A percentile compares a stretch with the other conserved stretches of the same genome.
Conservation (phyloP, 92 coral and sea anemone species). For the Montipora capitata region DNA sequence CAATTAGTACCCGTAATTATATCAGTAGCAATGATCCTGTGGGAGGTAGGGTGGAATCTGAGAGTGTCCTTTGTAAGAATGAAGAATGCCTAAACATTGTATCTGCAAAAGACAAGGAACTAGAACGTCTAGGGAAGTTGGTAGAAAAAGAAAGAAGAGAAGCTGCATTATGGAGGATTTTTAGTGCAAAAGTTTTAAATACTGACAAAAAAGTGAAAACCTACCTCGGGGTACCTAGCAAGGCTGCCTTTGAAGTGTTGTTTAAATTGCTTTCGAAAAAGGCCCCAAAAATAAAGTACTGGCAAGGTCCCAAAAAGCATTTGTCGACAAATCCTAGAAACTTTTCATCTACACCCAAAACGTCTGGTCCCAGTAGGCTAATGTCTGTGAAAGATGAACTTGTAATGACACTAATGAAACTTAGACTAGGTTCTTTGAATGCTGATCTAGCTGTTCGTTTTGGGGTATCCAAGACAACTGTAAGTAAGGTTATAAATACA, state of each 20-base stretch:
- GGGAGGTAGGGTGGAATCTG: slow-evolving; percentile 24
- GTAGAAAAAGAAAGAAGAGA: slow-evolving; percentile 42
- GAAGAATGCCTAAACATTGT: slow-evolving; percentile 35
- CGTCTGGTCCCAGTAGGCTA: slow-evolving; percentile 44
- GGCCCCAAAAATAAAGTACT: slow-evolving; percentile 51
- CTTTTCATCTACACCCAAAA: slow-evolving; percentile 42
- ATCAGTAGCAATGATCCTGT: slow-evolving; percentile 11
- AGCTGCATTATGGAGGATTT: slow-evolving; percentile 43
- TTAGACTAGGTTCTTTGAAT: slow-evolving; percentile 63
- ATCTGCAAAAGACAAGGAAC: slow-evolving; percentile 46
- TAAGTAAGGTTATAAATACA: slow-evolving; percentile 62
- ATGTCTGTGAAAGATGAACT: slow-evolving; percentile 49
- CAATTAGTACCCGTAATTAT: neutral
- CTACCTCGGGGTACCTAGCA: slow-evolving; percentile 60
- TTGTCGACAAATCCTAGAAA: slow-evolving; percentile 32
- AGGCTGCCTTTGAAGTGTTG: slow-evolving; percentile 61
- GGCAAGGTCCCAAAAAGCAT: slow-evolving; percentile 66
- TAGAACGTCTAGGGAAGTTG: slow-evolving; percentile 26
- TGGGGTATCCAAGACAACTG: slow-evolving; percentile 64
- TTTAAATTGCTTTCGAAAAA: slow-evolving; percentile 39
- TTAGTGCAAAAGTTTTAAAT: slow-evolving; percentile 47
- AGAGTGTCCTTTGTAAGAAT: slow-evolving; percentile 34
- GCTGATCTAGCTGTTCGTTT: slow-evolving; percentile 62
- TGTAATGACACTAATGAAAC: slow-evolving; percentile 58
- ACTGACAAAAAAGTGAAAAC: slow-evolving; percentile 62